Evolutionary conservation across 2,888 invertebrate species (phyloP).

Genomic region (Yponomeuta cagnagella): DNA sequence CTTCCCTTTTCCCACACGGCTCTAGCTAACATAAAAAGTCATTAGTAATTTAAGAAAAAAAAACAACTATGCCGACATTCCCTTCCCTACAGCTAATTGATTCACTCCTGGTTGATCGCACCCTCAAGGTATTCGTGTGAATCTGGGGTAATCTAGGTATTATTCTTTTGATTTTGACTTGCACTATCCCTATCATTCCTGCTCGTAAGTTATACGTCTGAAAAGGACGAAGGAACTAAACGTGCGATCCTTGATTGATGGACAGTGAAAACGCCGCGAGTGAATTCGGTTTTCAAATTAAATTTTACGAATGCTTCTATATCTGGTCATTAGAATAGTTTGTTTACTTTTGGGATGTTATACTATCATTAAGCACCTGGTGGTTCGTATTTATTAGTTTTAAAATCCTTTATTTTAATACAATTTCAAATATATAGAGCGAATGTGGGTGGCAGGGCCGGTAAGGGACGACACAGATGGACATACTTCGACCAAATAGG

Average conservation of each 20-base stretch:
- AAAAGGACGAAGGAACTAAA: constrained; percentile 6
- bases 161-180: background rate
- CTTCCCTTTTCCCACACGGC: background rate
- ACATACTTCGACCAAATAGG: no score
- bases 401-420: no score
- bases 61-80: constrained; percentile 28
- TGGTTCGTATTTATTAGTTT: constrained; percentile 11
- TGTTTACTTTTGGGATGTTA: constrained; percentile 43
- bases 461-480: no score
- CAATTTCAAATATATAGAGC: no score
- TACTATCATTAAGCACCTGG: constrained; percentile 23
- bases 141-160: constrained; percentile 22
- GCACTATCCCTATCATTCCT: background rate
- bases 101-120: constrained; percentile 37
- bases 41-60: constrained; percentile 26
- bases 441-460: no score
- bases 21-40: background rate
- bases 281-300: constrained; percentile 38
- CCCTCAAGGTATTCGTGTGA: constrained; percentile 43
- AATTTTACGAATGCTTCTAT: constrained; percentile 40
- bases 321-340: constrained; percentile 35
- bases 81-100: constrained; percentile 38
- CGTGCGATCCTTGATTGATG: constrained; percentile 50
- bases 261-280: constrained; percentile 38
- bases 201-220: background rate